Percentiles rank a stretch among this genome's conserved stretches.
These are phyloP conservation scores for Melanostoma scalare DNA, from an alignment of 2,888 invertebrate genomes.

Conservation along the genomic window DNA sequence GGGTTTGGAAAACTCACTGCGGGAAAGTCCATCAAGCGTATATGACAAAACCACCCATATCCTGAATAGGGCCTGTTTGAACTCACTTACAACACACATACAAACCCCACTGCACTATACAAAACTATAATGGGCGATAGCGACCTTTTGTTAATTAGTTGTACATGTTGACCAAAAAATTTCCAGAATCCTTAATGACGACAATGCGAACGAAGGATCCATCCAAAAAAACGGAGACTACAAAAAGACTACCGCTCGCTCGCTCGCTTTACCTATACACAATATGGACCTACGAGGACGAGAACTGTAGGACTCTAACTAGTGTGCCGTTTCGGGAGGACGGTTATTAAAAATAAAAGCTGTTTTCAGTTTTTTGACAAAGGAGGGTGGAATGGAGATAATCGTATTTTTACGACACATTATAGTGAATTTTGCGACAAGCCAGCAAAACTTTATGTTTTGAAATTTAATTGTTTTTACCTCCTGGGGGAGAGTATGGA, in stretches of 20 bases:
- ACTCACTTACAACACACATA: constrained; percentile 12
- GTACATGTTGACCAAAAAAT: constrained; percentile 72
- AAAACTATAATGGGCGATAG: constrained; percentile 68
- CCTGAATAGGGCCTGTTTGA: constrained; percentile 54
- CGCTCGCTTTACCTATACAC: too few relatives aligned
- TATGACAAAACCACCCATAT: constrained; percentile 71
- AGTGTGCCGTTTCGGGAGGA: constrained; percentile 29
- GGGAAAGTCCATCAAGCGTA: constrained; percentile 71
- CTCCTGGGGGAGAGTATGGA: constrained; percentile 59
- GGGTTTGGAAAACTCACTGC: constrained; percentile 55
- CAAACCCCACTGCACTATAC: constrained; percentile 52
- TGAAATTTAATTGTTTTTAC: constrained; percentile 72
- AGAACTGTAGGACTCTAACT: too few relatives aligned
- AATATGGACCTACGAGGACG: too few relatives aligned
- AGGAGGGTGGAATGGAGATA: constrained; percentile 59
- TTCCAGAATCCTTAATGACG: constrained; percentile 69
- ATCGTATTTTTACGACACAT: constrained; percentile 73
- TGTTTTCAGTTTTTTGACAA: constrained; percentile 65
- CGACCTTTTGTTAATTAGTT: constrained; percentile 73
- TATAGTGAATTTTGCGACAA: constrained; percentile 71
- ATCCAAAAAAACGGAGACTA: constrained; percentile 34
- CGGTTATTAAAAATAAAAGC: constrained; percentile 69
- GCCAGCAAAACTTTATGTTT: constrained; percentile 68
- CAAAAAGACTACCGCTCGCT: constrained; percentile 41
- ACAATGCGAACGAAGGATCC: constrained; percentile 67